Conservation (phyloP, 2,797 vertebrate genomes). For the Sphaeramia orbicularis region DNA sequence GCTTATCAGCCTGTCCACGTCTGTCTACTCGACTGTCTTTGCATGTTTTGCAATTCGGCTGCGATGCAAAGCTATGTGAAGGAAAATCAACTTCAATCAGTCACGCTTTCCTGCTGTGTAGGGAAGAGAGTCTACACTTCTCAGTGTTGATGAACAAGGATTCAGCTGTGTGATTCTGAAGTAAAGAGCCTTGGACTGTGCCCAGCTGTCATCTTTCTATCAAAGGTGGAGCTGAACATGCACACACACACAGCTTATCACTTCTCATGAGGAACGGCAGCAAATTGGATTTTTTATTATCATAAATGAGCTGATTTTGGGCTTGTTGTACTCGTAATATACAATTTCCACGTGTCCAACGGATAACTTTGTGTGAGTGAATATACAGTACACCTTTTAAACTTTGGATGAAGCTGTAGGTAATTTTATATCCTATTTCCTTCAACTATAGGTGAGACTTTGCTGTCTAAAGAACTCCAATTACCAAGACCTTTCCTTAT, state of each 20-base stretch:
- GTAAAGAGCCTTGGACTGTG: constrained; percentile 56
- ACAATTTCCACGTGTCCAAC: constrained; percentile 40
- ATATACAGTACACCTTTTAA: constrained; percentile 16
- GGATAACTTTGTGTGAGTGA: constrained; percentile 45
- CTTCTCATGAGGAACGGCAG: constrained; percentile 51
- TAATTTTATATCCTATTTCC: constrained; percentile 61
- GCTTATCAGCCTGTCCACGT: constrained; percentile 62
- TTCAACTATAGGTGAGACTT: constrained; percentile 37
- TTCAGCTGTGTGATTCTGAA: constrained; percentile 59
- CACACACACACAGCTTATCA: constrained; percentile 45
- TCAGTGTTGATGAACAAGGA: constrained; percentile 70
- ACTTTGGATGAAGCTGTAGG: constrained; percentile 27
- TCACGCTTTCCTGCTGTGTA: constrained; percentile 53
- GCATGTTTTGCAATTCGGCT: constrained; percentile 51
- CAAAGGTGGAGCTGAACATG: constrained; percentile 31
- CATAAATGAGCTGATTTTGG: constrained; percentile 62
- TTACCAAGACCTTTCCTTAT: constrained; percentile 66
- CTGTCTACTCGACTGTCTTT: constrained; percentile 47
- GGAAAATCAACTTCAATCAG: constrained; percentile 76
- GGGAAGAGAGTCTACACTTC: constrained; percentile 53
- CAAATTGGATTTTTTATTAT: constrained; percentile 65
- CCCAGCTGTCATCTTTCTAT: constrained; percentile 64
- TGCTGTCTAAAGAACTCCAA: constrained; percentile 56
- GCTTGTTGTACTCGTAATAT: constrained; percentile 41
- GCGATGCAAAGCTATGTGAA: constrained; percentile 62